These are phyloP conservation scores for Prosapia bicincta DNA, from an alignment of 2,888 invertebrate genomes.

Conservation along the genomic window DNA sequence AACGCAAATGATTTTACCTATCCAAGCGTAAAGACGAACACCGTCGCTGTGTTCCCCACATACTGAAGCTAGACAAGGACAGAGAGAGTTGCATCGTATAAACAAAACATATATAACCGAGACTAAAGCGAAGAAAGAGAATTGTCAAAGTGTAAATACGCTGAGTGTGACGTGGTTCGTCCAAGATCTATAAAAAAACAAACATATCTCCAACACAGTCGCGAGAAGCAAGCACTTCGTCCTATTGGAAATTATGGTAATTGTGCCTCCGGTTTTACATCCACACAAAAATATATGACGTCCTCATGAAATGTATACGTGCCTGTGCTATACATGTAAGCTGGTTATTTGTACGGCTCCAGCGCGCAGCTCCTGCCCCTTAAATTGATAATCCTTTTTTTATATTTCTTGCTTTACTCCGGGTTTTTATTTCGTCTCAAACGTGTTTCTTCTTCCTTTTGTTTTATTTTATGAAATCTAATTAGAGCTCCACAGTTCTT, in stretches of 20 bases:
- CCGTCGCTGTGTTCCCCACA: background rate
- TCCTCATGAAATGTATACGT: conserved; percentile 18
- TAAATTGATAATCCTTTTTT: background rate
- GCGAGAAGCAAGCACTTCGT: conserved; percentile 8
- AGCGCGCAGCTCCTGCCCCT: background rate
- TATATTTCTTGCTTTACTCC: background rate
- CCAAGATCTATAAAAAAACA: conserved; percentile 26
- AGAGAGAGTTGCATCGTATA: conserved; percentile 15
- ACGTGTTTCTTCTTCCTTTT: background rate
- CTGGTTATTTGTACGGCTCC: background rate
- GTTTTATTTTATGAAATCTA: conserved; percentile 2
- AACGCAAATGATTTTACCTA: background rate
- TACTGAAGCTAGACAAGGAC: background rate
- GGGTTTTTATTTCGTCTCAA: background rate
- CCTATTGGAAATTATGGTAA: conserved; percentile 29
- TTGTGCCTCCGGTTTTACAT: conserved; percentile 4
- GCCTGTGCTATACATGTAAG: background rate
- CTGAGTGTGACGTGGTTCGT: conserved; percentile 15
- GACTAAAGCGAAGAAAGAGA: conserved; percentile 10
- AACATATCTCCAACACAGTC: conserved; percentile 11
- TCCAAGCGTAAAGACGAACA: background rate
- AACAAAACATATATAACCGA: conserved; percentile 26
- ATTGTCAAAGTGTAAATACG: conserved; percentile 16
- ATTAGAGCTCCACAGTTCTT: background rate
- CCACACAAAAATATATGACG: background rate